These are phyloP conservation scores for Siniperca undulata DNA, from an alignment of 2,797 vertebrate genomes.

Conservation along the genomic window DNA sequence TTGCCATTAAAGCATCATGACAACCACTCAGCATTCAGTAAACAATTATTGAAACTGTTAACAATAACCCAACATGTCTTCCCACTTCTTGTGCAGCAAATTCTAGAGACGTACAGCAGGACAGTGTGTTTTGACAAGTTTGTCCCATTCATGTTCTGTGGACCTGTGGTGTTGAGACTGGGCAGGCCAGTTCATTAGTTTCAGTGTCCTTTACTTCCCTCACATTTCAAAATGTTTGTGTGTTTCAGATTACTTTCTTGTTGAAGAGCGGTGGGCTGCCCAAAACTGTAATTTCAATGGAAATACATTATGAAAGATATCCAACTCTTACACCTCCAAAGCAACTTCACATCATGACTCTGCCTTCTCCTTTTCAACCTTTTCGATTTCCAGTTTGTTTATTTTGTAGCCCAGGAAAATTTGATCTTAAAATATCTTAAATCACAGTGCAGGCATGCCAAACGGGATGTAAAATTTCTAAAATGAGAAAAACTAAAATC, in stretches of 20 bases:
- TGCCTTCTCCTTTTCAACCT: not conserved
- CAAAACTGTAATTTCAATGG: not conserved
- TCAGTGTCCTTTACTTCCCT: too few species aligned
- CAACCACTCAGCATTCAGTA: too few species aligned
- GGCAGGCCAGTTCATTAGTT: too few species aligned
- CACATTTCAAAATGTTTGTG: too few species aligned
- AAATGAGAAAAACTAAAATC: too few species aligned
- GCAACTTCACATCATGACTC: not conserved
- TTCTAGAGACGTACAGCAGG: not conserved
- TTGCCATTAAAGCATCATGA: not conserved
- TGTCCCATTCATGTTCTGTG: not conserved
- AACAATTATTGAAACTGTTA: not conserved
- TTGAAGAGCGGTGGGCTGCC: not conserved
- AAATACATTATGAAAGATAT: not conserved
- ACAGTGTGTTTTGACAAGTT: not conserved
- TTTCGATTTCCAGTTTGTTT: not conserved
- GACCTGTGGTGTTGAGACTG: not conserved
- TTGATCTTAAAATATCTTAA: not conserved
- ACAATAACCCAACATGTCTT: not conserved
- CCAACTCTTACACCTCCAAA: not conserved
- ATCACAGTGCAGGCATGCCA: not conserved
- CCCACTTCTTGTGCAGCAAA: not conserved
- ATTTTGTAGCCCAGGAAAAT: not conserved
- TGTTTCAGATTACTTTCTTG: too few species aligned
- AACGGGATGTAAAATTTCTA: not conserved